phyloP scores from a whole-genome alignment of 1,140 invertebrate genomes.

The Eulimnadia texana region DNA sequence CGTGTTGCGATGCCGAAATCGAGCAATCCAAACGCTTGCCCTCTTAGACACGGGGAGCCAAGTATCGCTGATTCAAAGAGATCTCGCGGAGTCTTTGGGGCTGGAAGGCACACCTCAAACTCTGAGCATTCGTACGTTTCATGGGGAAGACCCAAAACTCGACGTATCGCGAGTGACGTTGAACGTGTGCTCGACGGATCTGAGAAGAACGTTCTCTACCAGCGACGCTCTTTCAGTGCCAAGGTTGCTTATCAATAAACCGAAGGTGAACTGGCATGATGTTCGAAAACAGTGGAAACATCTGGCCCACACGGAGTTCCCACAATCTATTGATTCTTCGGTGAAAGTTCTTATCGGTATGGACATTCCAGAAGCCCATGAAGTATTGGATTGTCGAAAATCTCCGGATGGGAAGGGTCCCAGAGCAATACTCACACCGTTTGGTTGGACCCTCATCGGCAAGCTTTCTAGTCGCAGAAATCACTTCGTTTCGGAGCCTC shows the following conservation, averaged over 20 bases:
- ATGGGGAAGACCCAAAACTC: not conserved
- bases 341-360: not conserved
- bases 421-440: not conserved
- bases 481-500: not conserved
- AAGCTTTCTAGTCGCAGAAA: not conserved
- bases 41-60: not conserved
- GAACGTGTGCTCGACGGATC: not conserved
- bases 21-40: not conserved
- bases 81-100: not conserved
- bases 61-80: not conserved
- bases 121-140: not conserved
- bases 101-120: not conserved
- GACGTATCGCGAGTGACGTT: not conserved
- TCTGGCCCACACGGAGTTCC: not conserved
- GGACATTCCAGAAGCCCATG: conserved; percentile 4
- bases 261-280: not conserved
- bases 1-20: not conserved
- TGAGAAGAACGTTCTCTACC: not conserved
- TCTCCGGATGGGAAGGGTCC: not conserved
- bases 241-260: not conserved
- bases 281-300: not conserved
- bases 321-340: not conserved
- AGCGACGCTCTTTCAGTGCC: not conserved
- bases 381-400: not conserved
- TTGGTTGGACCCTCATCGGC: not conserved